These are phyloP conservation scores for Elaeidobius kamerunicus DNA, from an alignment of 2,888 invertebrate species.

Conservation along the genomic window DNA sequence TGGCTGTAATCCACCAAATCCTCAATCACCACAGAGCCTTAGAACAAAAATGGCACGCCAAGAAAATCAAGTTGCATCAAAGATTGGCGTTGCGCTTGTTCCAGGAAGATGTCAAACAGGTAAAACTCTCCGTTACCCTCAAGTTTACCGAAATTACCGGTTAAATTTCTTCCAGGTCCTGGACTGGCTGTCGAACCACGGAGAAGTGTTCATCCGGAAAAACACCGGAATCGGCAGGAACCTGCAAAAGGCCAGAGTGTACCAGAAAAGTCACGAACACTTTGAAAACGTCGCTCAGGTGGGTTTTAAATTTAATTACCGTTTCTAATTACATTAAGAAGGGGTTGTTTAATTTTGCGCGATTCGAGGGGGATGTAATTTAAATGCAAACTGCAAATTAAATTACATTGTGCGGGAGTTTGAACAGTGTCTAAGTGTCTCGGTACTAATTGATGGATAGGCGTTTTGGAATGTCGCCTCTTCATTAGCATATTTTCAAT, in stretches of 20 bases:
- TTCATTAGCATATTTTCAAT: too few relatives aligned
- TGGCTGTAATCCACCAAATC: constrained; percentile 95
- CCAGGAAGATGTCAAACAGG: constrained; percentile 97
- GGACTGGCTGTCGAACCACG: constrained; percentile 96
- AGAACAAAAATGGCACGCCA: constrained; percentile 93
- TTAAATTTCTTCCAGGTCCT: constrained; percentile 64
- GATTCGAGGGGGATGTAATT: background rate
- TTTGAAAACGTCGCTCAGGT: constrained; percentile 98
- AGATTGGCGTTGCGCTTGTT: constrained; percentile 87
- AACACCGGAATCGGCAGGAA: constrained; percentile 96
- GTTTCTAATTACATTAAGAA: constrained; percentile 9
- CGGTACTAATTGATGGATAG: too few relatives aligned
- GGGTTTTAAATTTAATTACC: constrained; percentile 42
- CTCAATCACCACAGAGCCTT: constrained; percentile 90
- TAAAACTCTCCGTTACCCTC: constrained; percentile 43
- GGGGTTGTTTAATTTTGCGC: background rate
- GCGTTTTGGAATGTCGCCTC: too few relatives aligned
- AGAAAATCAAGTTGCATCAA: constrained; percentile 93
- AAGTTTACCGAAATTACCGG: background rate
- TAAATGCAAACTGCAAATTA: too few relatives aligned
- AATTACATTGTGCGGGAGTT: too few relatives aligned
- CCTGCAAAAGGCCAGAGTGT: constrained; percentile 89
- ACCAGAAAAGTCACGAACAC: constrained; percentile 97
- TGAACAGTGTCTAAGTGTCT: too few relatives aligned
- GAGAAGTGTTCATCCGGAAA: constrained; percentile 94